Base-by-base conservation (phyloP, 2,888 invertebrate species). In the Loripinus fragilis region DNA sequence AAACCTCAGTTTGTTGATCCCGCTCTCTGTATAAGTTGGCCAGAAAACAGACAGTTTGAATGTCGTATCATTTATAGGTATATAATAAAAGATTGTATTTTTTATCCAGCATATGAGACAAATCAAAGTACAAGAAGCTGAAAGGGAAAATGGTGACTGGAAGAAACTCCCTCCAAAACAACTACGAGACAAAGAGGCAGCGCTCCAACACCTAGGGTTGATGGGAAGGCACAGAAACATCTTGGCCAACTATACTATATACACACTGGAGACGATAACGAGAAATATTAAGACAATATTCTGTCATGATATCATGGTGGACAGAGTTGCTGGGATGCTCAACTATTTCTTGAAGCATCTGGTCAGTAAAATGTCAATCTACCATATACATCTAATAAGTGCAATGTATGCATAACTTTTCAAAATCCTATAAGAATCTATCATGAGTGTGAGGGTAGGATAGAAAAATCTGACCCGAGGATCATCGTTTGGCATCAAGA, bases 281-380 rank as follows among this genome's bases (percentile, higher is more conserved):
- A 80, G 84, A 41, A 88, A 91, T 38, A 91, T 92, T 48, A 83
- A 87, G 68, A 82, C 94, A 64, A 97, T 98, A 64, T 98, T 98
- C 94, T 97, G 97, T 86, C 98, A 98, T 92, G 95, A 96, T 52
- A 97, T 97, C 10, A 96, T 99, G 95, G 98, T 98, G 0, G 98
- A 98, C 92, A 95, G 98, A 38, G 96, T 99, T 78, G 97, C 98
- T 0, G 96, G 97, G 15, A 99, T 99, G 98, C 95, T 99, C 75
- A 99, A 99, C 94, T 98, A 98, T 94, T 97, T 99, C 93, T 94
- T 99, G 41, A 94, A 96, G 66, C 96, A 98, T 93, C 94, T 99
- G 79, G 98, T 94, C 74, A 87, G 90, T 85, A 25, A 2, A 45
- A 12, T 45, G 8, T n/a, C n/a, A n/a, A n/a, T n/a, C n/a, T n/a